Base-by-base conservation (phyloP, 30 jellyfish, hydroid and myxozoan species). In the Hydra vulgaris region DNA sequence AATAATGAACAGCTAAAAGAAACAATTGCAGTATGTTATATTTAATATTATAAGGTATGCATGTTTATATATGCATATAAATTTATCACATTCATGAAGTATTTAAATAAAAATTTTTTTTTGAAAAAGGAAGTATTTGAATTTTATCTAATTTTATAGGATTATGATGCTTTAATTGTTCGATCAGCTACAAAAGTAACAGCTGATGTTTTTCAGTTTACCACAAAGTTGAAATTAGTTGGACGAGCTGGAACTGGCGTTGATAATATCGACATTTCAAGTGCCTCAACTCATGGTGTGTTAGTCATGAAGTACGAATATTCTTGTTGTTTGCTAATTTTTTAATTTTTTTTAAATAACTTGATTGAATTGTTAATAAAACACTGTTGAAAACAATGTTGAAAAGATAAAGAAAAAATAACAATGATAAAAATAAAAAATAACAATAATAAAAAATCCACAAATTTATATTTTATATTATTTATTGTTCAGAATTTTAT, bases 191-290 rank as follows among this genome's bases (percentile, higher is more conserved):
- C 98, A 15, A 92, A 92, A 80, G 95, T 92, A 5, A 86, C 98
- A 0, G 93, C 80, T 17, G 96, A 87, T 27, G 78, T 92, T 72
- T 74, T 86, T 25, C 75, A 79, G 0, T 85, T 84, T 74, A 96
- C 95, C 0, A 25, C 81, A 72, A 92, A 85, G 17, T 75, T 92
- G 83, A 81, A 83, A 24, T 23, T 92, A 19, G 77, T 92, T 72
- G 98, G 96, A 7, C 89, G 98, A 15, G 96, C 96, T 18, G 98
- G 98, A 19, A 87, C 96, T 70, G 98, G 98, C 1, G 96, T 86
- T n/a, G 98, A 92, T 76, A 92, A 87, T 73, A 84, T 92, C 7
- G 96, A 92, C 71, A 17, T 86, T 66, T 26, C 56, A 0, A 86
- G 93, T 8, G 98, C 98, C 25, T 40, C 96, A 78, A 68, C 76